These are phyloP conservation scores for Apodemus speciosus DNA, from an alignment of 2,113 vertebrate species.

Conservation along the genomic window DNA sequence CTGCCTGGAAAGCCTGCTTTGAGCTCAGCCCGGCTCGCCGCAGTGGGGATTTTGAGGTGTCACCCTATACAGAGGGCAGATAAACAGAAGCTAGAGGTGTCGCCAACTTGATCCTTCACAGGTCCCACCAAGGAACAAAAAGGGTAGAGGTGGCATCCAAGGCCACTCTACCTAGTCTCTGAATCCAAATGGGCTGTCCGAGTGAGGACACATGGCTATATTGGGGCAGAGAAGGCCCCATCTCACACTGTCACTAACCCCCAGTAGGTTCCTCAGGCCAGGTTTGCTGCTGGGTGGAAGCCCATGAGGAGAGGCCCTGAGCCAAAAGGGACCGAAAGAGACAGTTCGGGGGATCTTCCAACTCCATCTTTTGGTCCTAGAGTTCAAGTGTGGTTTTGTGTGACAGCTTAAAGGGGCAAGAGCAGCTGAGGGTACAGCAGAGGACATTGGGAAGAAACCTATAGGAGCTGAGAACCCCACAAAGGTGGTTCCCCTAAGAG, in stretches of 20 bases:
- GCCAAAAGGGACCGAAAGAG: too few relatives aligned
- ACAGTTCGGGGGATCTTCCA: neutral
- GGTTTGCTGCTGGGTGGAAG: neutral
- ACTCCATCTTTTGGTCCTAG: neutral
- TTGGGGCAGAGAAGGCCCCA: neutral
- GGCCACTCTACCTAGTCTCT: neutral
- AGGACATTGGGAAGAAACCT: neutral
- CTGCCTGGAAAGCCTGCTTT: accelerated
- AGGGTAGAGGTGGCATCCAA: neutral
- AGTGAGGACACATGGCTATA: neutral
- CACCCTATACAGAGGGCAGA: neutral
- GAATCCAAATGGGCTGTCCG: neutral
- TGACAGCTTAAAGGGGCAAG: neutral
- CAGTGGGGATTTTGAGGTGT: neutral
- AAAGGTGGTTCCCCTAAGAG: neutral
- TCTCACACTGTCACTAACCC: neutral
- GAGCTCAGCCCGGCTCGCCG: neutral
- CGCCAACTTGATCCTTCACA: neutral
- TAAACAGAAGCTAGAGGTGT: neutral
- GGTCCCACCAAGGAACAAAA: neutral
- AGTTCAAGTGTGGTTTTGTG: neutral
- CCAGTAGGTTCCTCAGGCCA: neutral
- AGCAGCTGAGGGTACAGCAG: too few relatives aligned
- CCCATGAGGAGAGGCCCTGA: neutral
- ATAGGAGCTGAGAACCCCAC: too few relatives aligned